Evolutionary conservation across 2,797 vertebrate genomes (phyloP), one percentile per base, ranked within the genome.

Genomic region (Macropus fuliginosus): DNA sequence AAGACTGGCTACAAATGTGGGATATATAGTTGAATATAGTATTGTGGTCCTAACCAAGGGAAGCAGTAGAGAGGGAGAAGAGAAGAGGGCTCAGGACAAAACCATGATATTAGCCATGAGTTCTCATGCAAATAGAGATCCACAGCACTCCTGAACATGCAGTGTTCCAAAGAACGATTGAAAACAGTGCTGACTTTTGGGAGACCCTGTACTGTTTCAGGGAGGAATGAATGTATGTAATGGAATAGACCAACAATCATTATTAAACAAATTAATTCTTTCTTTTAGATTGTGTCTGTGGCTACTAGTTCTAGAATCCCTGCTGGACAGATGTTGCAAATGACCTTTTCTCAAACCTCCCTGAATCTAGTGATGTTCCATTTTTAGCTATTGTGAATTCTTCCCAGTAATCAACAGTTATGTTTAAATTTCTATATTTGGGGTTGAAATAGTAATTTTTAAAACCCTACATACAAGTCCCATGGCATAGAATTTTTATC

Each of bases 271-370:
- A 24, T 9, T 91, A 31, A 90, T 81, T n/a, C 34, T 11, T 1
- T 5, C 21, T 24, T 92, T 2, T 24, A 24, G 4, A 24, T 55
- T 24, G 28, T 59, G n/a, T 9, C 59, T 55, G 29, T 31, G 74
- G 55, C 56, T 56, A 34, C 87, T 27, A 5, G 66, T 92, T 95
- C 55, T 28, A 56, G 54, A 93, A 92, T 92, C 40, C 54, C 13
- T 52, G 34, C 56, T 94, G n/a, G 56, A 89, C 59, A 13, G 91
- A 56, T 27, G 11, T 8, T 18, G 21, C 54, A 94, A 93, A 52
- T 57, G 34, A 94, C 3, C 34, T 94, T 94, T 95, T 46, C 54
- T 93, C 18, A 3, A 91, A 91, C 90, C 31, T 91, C 56, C 93
- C 93, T 90, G n/a, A 40, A 59, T 62, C n/a, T 95, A 54, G 91